A percentile compares a stretch with the other conserved stretches of the same genome.
These are phyloP conservation scores for Eupithecia tripunctaria DNA, from an alignment of 2,888 invertebrate genomes.

Conservation along the genomic window DNA sequence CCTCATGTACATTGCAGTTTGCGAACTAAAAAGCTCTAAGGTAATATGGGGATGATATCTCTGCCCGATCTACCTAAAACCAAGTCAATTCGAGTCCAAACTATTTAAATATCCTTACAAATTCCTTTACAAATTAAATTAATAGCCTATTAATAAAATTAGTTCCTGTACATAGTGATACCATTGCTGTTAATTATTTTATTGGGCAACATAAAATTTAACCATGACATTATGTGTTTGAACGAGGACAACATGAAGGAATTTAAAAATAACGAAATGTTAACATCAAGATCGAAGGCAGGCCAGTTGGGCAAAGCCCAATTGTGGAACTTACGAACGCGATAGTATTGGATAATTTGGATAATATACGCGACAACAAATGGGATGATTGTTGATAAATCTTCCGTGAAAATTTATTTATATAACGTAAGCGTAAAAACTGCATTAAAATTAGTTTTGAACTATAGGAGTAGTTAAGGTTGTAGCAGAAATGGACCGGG, in stretches of 20 bases:
- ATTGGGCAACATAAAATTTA: neutral
- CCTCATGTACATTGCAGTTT: no score
- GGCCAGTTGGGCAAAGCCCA: neutral
- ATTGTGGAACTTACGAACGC: neutral
- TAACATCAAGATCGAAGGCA: neutral
- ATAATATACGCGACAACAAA: no score
- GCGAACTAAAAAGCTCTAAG: no score
- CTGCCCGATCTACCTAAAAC: neutral
- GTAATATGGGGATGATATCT: no score
- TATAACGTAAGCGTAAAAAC: neutral
- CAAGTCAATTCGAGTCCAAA: neutral
- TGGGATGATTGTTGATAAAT: neutral
- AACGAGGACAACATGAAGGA: neutral
- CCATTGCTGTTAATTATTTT: neutral
- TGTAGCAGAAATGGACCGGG: no score
- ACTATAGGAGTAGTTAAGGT: no score
- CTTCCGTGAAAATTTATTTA: neutral
- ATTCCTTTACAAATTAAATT: neutral
- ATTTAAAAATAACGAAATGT: neutral
- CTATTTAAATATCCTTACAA: neutral
- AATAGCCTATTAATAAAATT: neutral
- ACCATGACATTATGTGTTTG: conserved; percentile 1
- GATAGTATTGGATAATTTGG: neutral
- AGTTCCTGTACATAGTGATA: neutral
- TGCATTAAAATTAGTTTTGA: neutral